A percentile compares a stretch with the other conserved stretches of the same genome.
Conservation (phyloP, 1,140 invertebrate genomes). For the Drosophila pseudoobscura region DNA sequence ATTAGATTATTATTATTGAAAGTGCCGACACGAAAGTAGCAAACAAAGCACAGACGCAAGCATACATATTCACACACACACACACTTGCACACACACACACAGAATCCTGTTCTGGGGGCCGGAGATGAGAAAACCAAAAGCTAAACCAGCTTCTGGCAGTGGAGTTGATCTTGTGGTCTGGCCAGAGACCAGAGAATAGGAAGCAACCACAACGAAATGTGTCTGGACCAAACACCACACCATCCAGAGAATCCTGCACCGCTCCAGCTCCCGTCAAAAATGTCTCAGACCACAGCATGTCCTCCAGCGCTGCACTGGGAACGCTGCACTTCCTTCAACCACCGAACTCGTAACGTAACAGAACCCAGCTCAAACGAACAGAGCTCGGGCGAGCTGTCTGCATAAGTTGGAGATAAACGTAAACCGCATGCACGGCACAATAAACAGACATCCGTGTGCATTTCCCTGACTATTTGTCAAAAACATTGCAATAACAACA, state of each 20-base stretch:
- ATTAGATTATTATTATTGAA: constrained; percentile 79
- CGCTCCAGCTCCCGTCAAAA: constrained; percentile 31
- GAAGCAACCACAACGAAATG: constrained; percentile 71
- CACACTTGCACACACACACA: constrained; percentile 31
- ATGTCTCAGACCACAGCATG: constrained; percentile 73
- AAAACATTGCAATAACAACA: constrained; percentile 80
- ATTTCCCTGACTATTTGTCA: constrained; percentile 82
- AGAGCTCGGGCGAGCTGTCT: constrained; percentile 62
- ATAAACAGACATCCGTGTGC: constrained; percentile 82
- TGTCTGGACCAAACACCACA: constrained; percentile 67
- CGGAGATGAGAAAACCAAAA: constrained; percentile 44
- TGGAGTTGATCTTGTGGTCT: constrained; percentile 59
- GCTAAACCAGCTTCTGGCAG: constrained; percentile 40
- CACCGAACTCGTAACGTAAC: constrained; percentile 1
- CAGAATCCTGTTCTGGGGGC: not conserved
- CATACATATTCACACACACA: no score
- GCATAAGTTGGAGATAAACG: constrained; percentile 81
- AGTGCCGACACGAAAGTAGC: constrained; percentile 48
- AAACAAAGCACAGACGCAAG: constrained; percentile 38
- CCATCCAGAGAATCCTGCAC: constrained; percentile 17
- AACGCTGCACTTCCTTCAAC: constrained; percentile 10
- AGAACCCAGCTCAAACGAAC: constrained; percentile 9
- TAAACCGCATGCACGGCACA: constrained; percentile 80
- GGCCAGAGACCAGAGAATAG: constrained; percentile 33
- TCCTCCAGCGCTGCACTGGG: constrained; percentile 18